phyloP scores from a whole-genome alignment of 2,113 vertebrate genomes.

The Nothobranchius kuhntae region DNA sequence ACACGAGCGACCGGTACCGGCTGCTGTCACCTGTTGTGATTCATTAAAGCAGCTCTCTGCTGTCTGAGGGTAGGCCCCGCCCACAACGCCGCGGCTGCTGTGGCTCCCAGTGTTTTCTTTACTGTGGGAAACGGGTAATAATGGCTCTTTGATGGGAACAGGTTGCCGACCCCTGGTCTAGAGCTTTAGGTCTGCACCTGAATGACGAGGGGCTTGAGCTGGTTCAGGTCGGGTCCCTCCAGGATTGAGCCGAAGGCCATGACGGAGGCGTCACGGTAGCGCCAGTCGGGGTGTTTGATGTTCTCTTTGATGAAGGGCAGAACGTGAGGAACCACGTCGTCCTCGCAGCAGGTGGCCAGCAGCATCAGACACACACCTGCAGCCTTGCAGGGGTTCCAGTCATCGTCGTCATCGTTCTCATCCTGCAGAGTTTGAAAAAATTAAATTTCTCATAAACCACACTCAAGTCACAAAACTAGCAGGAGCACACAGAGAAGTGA shows the following conservation, averaged over 20 bases:
- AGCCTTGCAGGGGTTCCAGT: constrained; percentile 98
- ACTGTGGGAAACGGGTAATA: no score
- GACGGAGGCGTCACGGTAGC: constrained; percentile 95
- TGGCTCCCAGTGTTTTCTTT: no score
- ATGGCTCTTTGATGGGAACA: no score
- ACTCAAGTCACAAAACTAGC: not conserved
- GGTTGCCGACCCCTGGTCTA: no score
- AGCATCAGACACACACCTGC: constrained; percentile 98
- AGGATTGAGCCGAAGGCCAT: constrained; percentile 98
- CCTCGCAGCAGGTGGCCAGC: constrained; percentile 96
- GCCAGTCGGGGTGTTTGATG: constrained; percentile 94
- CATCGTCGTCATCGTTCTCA: constrained; percentile 95
- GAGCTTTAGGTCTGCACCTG: constrained; percentile 67
- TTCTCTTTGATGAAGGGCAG: constrained; percentile 98
- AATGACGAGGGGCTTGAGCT: constrained; percentile 94
- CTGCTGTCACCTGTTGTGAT: no score
- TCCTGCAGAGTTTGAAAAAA: constrained; percentile 76
- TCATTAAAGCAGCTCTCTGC: no score
- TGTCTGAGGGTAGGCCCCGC: no score
- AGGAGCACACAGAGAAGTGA: not conserved
- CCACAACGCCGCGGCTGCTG: no score
- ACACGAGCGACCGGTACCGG: no score
- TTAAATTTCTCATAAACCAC: not conserved
- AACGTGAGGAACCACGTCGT: constrained; percentile 95
- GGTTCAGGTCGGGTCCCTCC: constrained; percentile 94